These are phyloP conservation scores for Sebastes umbrosus DNA, from an alignment of 2,797 vertebrate species.

Conservation along the genomic window DNA sequence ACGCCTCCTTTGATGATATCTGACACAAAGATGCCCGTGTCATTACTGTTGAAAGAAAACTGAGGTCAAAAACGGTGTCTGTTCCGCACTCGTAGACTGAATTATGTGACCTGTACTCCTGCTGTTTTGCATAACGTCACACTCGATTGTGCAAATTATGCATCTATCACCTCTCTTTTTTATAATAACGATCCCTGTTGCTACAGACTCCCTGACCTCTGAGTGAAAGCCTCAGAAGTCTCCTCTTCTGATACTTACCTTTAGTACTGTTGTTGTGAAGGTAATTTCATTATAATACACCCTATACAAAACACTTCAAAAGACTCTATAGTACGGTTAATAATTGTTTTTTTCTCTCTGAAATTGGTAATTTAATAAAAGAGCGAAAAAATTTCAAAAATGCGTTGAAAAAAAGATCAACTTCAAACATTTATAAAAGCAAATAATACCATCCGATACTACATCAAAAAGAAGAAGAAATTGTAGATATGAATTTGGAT, in stretches of 20 bases:
- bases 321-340: no score
- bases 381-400: not conserved
- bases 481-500: not conserved
- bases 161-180: not conserved
- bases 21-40: conserved; percentile 95
- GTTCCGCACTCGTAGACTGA: conserved; percentile 7
- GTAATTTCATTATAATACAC: not conserved
- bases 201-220: not conserved
- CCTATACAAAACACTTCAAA: not conserved
- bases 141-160: conserved; percentile 38
- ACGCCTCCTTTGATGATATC: conserved; percentile 92
- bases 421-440: not conserved
- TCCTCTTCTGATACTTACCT: not conserved
- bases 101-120: conserved; percentile 25
- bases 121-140: conserved; percentile 45
- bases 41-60: conserved; percentile 83
- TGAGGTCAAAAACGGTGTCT: conserved; percentile 55
- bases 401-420: not conserved
- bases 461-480: not conserved
- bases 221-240: not conserved
- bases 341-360: not conserved
- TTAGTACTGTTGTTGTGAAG: not conserved
- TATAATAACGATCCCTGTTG: not conserved
- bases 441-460: not conserved
- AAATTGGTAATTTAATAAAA: not conserved